Evolutionary conservation across 2,888 invertebrate species (phyloP), one percentile per base, ranked within the genome.

Genomic region (Ectemnius continuus): DNA sequence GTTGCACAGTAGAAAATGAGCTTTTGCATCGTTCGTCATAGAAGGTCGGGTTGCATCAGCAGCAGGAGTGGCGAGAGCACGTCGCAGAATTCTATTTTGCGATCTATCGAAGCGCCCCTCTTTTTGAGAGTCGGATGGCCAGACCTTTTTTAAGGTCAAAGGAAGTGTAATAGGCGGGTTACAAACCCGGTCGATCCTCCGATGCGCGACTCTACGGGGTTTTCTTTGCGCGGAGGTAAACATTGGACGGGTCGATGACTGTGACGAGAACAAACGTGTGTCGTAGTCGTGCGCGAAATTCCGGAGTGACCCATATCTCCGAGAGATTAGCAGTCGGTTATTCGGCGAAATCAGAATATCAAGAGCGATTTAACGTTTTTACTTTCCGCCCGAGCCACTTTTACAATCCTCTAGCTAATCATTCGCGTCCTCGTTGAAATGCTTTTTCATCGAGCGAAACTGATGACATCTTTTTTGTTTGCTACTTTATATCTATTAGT

Each of bases 201-300:
- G 68, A 52, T 67, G 78, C 75, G 67, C 76, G 66, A 63, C 70
- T 75, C 67, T 74, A 63, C 77, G 67, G 61, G 56, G 75, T 65
- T 69, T 64, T 71, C 78, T 75, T 82, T 73, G 79, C 75, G 73
- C 75, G 74, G 80, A 85, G 64, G 78, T 85, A 84, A 86, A 85
- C 85, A 85, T 67, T 78, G 80, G 67, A 78, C 76, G 81, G 86
- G 85, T 86, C 86, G 84, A 85, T 85, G 82, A 82, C 84, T 82
- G 76, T 67, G 67, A 67, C 56, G 13, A 70, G 62, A 62, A 57
- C 18, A 57, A 62, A 57, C 18, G 45, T 59, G 26, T 28, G 14
- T 16, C 45, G 60, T 36, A 14, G 4, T 36, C 6, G 8, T 36
- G 28, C 36, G 36, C 36, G 36, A 36, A 36, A 36, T 36, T 36